A percentile compares a stretch with the other conserved stretches of the same genome.
Conservation (phyloP, 2,888 invertebrate species). For the Lasioglossum morio region DNA sequence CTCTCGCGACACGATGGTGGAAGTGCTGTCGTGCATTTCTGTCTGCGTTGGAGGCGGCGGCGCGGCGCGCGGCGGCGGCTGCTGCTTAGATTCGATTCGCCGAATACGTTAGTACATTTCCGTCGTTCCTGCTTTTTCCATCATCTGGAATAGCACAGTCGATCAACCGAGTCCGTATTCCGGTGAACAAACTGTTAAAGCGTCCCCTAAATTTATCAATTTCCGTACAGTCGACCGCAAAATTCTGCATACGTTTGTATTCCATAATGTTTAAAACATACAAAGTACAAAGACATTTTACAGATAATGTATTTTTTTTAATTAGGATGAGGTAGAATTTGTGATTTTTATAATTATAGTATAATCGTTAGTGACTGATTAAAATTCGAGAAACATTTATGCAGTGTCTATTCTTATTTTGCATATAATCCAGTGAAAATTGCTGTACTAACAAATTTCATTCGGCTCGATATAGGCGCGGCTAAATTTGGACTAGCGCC, state of each 20-base stretch:
- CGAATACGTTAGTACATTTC: slow-evolving; percentile 6
- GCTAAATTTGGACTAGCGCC: not conserved
- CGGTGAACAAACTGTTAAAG: not conserved
- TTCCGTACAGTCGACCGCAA: not conserved
- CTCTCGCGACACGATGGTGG: not conserved
- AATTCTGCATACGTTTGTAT: not conserved
- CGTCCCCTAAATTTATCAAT: not conserved
- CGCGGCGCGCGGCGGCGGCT: too few relatives aligned
- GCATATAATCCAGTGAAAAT: not conserved
- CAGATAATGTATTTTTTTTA: not conserved
- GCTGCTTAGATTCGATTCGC: not conserved
- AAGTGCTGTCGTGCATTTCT: slow-evolving; percentile 3
- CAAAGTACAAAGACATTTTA: not conserved
- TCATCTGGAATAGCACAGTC: not conserved
- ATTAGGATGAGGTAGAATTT: too few relatives aligned
- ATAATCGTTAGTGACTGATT: too few relatives aligned
- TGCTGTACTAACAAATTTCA: not conserved
- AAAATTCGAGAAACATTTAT: too few relatives aligned
- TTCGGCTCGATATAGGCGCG: not conserved
- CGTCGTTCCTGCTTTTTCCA: not conserved
- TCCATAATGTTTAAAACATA: not conserved
- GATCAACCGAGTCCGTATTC: not conserved
- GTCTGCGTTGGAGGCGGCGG: not conserved
- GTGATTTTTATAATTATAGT: too few relatives aligned
- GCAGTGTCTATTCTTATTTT: too few relatives aligned